These are phyloP conservation scores for Vanessa cardui DNA, from an alignment of 2,888 invertebrate genomes.

Conservation along the genomic window DNA sequence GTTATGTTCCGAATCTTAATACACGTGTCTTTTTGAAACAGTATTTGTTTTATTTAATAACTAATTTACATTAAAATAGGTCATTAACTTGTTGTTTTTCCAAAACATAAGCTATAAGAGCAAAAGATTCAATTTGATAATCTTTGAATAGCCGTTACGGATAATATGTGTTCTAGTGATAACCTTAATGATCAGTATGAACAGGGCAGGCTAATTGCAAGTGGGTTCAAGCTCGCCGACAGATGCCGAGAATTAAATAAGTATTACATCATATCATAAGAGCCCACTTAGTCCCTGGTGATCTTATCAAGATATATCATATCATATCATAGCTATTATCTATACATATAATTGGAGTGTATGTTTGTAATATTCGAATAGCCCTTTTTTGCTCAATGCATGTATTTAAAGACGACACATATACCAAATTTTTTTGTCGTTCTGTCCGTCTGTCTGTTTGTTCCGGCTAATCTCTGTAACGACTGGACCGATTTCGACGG, in stretches of 20 bases:
- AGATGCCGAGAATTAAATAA: conserved; percentile 11
- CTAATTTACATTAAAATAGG: background rate
- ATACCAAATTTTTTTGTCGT: too few relatives aligned
- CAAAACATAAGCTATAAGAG: background rate
- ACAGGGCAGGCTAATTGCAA: conserved; percentile 12
- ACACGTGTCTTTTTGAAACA: too few relatives aligned
- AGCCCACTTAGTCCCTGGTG: conserved; percentile 3
- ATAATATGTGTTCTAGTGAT: conserved; percentile 15
- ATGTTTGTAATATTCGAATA: too few relatives aligned
- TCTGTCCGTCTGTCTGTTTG: too few relatives aligned
- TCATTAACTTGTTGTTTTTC: background rate
- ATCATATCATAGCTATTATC: background rate
- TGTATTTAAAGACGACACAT: too few relatives aligned
- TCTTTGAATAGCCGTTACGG: conserved; percentile 2
- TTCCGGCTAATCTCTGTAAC: too few relatives aligned
- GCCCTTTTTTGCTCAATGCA: too few relatives aligned
- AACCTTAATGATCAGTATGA: conserved; percentile 15
- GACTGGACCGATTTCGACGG: too few relatives aligned
- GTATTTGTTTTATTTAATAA: too few relatives aligned
- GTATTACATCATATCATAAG: conserved; percentile 13
- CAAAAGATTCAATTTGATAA: conserved; percentile 3
- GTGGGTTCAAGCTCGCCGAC: conserved; percentile 15
- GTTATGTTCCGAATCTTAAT: too few relatives aligned
- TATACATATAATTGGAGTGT: too few relatives aligned
- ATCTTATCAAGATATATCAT: too few relatives aligned